Percentiles rank a stretch among this genome's conserved stretches.
Evolutionary conservation across 2,113 vertebrate genomes (phyloP).

Genomic region (Holacanthus passer): DNA sequence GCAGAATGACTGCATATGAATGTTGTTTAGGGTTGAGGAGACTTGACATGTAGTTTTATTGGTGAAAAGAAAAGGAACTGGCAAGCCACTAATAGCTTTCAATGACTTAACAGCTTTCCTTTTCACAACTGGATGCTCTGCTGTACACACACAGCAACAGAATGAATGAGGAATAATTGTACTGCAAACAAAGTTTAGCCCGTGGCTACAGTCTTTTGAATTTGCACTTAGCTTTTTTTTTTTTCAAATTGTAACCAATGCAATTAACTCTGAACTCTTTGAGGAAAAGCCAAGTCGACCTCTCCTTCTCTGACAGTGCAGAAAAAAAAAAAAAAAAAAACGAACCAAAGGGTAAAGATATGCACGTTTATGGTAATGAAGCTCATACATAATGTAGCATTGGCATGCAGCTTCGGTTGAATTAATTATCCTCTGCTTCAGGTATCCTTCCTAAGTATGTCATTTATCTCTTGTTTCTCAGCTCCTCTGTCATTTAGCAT

Average conservation of each 20-base stretch:
- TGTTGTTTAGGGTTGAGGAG: neutral
- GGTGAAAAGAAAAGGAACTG: neutral
- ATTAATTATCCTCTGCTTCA: conserved; percentile 58
- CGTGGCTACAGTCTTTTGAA: conserved; percentile 22
- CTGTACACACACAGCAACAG: conserved; percentile 36
- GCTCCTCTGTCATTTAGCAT: conserved; percentile 39
- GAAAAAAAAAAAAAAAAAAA: conserved; percentile 44
- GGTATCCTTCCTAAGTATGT: conserved; percentile 50
- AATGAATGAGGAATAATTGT: conserved; percentile 51
- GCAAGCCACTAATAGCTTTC: conserved; percentile 43
- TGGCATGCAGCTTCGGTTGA: conserved; percentile 29
- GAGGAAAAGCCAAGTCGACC: conserved; percentile 37
- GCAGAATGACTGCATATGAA: neutral
- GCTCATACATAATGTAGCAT: conserved; percentile 47
- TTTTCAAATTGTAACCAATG: conserved; percentile 23
- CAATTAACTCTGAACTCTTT: conserved; percentile 60
- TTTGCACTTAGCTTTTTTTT: conserved; percentile 17
- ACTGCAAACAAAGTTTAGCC: conserved; percentile 38
- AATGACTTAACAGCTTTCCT: conserved; percentile 53
- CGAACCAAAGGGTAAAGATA: conserved; percentile 55
- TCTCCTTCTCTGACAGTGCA: conserved; percentile 42
- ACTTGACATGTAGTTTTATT: neutral
- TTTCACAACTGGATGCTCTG: conserved; percentile 49
- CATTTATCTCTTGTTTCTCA: conserved; percentile 22
- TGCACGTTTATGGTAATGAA: conserved; percentile 61